Evolutionary conservation across 35 echinoderm and acorn worm species (phyloP), one percentile per base, ranked within the genome.

Genomic region (Acanthaster planci): DNA sequence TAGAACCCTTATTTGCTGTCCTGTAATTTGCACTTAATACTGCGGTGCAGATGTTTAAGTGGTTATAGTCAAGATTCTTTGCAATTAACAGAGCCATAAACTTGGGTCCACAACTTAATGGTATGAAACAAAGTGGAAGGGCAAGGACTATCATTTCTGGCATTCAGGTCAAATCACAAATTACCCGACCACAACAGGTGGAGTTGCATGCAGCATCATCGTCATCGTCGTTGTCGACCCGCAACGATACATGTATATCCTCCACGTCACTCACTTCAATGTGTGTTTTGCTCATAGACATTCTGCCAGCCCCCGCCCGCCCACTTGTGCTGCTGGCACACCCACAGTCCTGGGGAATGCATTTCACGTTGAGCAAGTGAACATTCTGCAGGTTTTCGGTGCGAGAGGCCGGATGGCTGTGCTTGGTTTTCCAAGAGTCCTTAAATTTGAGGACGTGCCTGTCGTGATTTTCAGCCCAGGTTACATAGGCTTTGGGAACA

Each of bases 111-210:
- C n/a, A 12, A 47, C 4, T 6, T 12, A 47, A 47, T 47, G 4
- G 12, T 4, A 47, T 6, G 42, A 6, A 47, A 47, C 12, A 12
- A 47, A 47, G 12, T 47, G 42, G 12, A 47, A 47, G 4, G 42
- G 42, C 42, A 47, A 47, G 42, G 4, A 12, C 42, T 47, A 47
- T 47, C 12, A 47, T 47, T 12, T 47, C 42, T 47, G 42, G 42
- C 42, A 47, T 47, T 19, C 0, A 68, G 8, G 2, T 68, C 60
- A 68, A 75, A 72, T 8, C 22, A 44, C 42, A 36, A 85, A 39
- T 85, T 85, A 85, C 83, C 83, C 83, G 83, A 2, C 53, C 42
- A 47, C 83, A 85, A 47, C 83, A 85, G 83, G 55, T 67, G 29
- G 26, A 36, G 30, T n/a, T 12, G 26, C 23, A 8, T n/a, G 35